Conservation (phyloP, 2,113 vertebrate genomes). For the Protobothrops mucrosquamatus region DNA sequence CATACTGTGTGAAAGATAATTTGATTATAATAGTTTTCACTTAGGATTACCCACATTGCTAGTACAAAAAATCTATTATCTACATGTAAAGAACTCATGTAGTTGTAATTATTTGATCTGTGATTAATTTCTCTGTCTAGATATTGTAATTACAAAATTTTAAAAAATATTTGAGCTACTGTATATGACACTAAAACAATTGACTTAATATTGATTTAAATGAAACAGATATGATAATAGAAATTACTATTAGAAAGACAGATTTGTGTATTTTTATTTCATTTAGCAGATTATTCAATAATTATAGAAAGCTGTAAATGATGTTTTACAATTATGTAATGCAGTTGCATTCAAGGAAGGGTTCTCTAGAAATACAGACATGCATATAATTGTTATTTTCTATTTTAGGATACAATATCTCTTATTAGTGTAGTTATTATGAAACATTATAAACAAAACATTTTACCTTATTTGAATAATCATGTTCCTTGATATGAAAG, state of each 20-base stretch:
- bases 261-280: neutral
- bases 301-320: neutral
- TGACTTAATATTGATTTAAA: neutral
- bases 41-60: neutral
- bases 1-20: neutral
- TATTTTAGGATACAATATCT: neutral
- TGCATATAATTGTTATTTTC: neutral
- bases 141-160: neutral
- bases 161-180: neutral
- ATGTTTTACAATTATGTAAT: neutral
- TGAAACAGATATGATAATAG: neutral
- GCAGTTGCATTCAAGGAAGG: neutral
- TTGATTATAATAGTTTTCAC: neutral
- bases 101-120: neutral
- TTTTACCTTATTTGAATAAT: neutral
- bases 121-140: neutral
- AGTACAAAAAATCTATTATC: neutral
- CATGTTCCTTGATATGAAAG: neutral
- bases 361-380: neutral
- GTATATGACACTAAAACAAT: neutral
- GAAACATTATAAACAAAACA: neutral
- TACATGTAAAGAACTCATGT: neutral
- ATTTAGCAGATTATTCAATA: neutral
- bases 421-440: neutral
- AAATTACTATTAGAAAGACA: neutral